phyloP scores from a whole-genome alignment of 1,140 invertebrate genomes.

The Pseudomyrmex sp. region DNA sequence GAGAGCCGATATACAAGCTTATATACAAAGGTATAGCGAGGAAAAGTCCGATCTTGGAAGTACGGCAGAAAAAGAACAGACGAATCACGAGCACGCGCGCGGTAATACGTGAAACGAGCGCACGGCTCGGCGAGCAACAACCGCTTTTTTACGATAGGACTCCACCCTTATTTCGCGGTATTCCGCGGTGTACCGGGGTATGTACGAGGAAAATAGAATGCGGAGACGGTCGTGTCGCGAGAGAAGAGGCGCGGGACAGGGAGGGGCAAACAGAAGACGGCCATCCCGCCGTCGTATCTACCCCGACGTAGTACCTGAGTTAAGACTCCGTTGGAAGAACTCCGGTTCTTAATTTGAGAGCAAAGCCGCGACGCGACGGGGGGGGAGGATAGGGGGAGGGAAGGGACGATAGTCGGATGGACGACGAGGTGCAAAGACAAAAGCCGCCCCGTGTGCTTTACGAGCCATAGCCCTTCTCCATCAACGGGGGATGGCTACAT shows the following conservation, averaged over 20 bases:
- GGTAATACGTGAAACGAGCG: slow-evolving; percentile 59
- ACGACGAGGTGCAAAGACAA: slow-evolving; percentile 32
- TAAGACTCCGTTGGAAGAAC: slow-evolving; percentile 37
- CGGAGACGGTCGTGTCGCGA: slow-evolving; percentile 42
- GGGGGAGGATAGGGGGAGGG: neutral
- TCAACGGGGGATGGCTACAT: slow-evolving; percentile 25
- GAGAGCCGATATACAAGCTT: neutral
- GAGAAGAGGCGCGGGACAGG: slow-evolving; percentile 41
- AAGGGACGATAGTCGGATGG: slow-evolving; percentile 11
- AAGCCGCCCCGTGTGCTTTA: slow-evolving; percentile 56
- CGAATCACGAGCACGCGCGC: slow-evolving; percentile 20
- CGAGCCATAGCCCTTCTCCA: slow-evolving; percentile 32
- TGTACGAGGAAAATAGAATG: too few species aligned
- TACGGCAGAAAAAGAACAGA: slow-evolving; percentile 13
- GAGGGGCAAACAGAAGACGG: slow-evolving; percentile 14
- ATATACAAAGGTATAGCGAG: neutral
- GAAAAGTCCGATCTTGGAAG: neutral
- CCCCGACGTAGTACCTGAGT: slow-evolving; percentile 25
- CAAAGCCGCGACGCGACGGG: slow-evolving; percentile 2
- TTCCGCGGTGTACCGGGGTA: slow-evolving; percentile 50
- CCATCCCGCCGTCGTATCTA: slow-evolving; percentile 17
- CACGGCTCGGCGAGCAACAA: slow-evolving; percentile 57
- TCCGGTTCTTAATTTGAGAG: slow-evolving; percentile 58
- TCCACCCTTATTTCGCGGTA: slow-evolving; percentile 29
- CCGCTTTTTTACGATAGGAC: slow-evolving; percentile 69